Base-by-base conservation (phyloP, 2,113 vertebrate species). In the Megaceryle maxima region DNA sequence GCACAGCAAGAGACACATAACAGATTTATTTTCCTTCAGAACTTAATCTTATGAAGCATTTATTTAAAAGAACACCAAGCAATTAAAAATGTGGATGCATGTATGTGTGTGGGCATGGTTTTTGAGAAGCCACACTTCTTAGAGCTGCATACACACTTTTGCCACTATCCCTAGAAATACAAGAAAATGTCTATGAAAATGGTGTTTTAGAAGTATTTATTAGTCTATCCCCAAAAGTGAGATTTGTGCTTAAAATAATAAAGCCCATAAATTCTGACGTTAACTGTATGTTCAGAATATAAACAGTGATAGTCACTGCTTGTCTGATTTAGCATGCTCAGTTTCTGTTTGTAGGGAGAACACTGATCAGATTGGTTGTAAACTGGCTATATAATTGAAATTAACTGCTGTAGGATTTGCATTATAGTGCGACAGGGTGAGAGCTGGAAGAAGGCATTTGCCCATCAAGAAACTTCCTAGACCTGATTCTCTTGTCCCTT, bases 1-100 rank as follows among this genome's bases (percentile, higher is more conserved):
- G 39, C 90, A 85, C 79, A 96, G 73, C 39, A 92, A 85, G 82
- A 94, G 43, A 2, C 10, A 91, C 77, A 73, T 11, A 88, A 83
- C 51, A 95, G 48, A 41, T 95, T 87, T 24, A 7, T 94, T 94
- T 83, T 92, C 70, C n/a, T 55, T 33, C 13, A 92, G 63, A 86
- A 91, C 6, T 44, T 95, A 87, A 91, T 92, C 73, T 95, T 95
- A 85, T 60, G 57, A 96, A 96, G 83, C 41, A 90, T 87, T 88
- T 95, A 89, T 96, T 92, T 88, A 95, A 95, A 86, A 73, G 70
- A 90, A 90, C 16, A 57, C 11, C 16, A 96, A 88, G 22, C 33
- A 94, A 95, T 96, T 95, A 80, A 88, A 94, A 69, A 29, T 0
- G 0, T 62, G 7, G 24, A 4, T 43, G 7, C 5, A 1, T 18